Evolutionary conservation across 2,113 vertebrate species (phyloP), one percentile per base, ranked within the genome.

Genomic region (Pluvialis apricaria): DNA sequence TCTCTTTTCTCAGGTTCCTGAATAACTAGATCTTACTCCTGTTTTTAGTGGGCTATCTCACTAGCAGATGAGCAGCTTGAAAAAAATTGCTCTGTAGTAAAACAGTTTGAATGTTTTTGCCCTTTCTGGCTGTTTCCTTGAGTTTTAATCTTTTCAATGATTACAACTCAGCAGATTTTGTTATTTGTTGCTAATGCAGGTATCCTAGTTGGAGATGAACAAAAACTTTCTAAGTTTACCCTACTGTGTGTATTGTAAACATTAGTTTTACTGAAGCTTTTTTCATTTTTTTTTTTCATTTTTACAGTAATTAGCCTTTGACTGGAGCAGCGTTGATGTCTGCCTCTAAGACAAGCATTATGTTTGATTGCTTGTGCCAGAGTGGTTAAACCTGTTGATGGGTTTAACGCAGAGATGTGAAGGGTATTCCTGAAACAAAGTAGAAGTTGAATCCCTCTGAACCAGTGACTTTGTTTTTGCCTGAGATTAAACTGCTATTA

Each of bases 151-250:
- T 40, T 72, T 65, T 11, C 3, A 0, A 9, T 47, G 25, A 31
- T 77, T 49, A 38, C 58, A 51, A 42, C 49, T 61, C 6, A 10
- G 4, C 3, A 3, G 9, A 8, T 61, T 76, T 82, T 75, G 21
- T 58, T 40, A 21, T 10, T 75, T 65, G 21, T 62, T 64, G n/a
- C 51, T 71, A 55, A 1, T 1, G 1, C 14, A 36, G 8, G 0
- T 65, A 1, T 62, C 34, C 32, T 22, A 22, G 20, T 44, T 83
- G 45, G 58, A 60, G 34, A 66, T 19, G 32, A 82, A 22, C 55
- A 88, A 15, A 81, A 88, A 6, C 15, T 77, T 65, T 11, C 16
- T 29, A 40, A 12, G 28, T 60, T 36, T 80, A 21, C 17, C 18
- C 10, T 26, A 3, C n/a, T 13, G 6, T 68, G 32, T 80, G 15